Percentiles rank a stretch among this genome's conserved stretches.
phyloP scores from a whole-genome alignment of 1,140 invertebrate genomes.

The Dryas iulia region DNA sequence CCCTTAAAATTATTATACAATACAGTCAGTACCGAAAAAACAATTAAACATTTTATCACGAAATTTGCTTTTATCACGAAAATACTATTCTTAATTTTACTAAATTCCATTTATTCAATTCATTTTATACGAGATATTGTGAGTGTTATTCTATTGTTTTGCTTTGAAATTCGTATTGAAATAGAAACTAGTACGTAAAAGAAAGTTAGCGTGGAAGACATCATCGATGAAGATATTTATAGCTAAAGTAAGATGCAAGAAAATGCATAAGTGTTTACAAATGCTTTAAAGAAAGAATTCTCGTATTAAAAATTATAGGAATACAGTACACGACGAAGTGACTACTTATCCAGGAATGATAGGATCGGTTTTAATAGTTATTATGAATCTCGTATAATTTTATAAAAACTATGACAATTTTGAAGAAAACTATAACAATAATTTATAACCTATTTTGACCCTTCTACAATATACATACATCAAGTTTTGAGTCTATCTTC shows the following conservation, averaged over 20 bases:
- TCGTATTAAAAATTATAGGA: not conserved
- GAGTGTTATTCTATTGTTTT: conserved; percentile 14
- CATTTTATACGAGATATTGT: conserved; percentile 31
- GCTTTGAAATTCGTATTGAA: conserved; percentile 1
- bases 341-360: not conserved
- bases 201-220: conserved; percentile 24
- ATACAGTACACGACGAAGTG: not conserved
- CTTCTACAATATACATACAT: conserved; percentile 69
- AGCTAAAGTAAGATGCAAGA: conserved; percentile 8
- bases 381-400: conserved; percentile 9
- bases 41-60: conserved; percentile 66
- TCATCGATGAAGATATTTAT: conserved; percentile 2
- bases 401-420: conserved; percentile 26
- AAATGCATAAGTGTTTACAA: conserved; percentile 15
- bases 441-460: conserved; percentile 37
- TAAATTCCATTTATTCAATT: conserved; percentile 77
- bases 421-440: conserved; percentile 19
- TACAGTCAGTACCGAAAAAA: conserved; percentile 77
- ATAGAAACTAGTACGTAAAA: conserved; percentile 16
- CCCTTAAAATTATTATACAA: conserved; percentile 70
- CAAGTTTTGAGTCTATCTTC: conserved; percentile 59
- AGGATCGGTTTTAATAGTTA: not conserved
- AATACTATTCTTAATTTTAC: conserved; percentile 73
- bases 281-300: not conserved
- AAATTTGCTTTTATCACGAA: conserved; percentile 75